Evolutionary conservation across 2,113 vertebrate species (phyloP).

Genomic region (Periophthalmodon schlosseri): DNA sequence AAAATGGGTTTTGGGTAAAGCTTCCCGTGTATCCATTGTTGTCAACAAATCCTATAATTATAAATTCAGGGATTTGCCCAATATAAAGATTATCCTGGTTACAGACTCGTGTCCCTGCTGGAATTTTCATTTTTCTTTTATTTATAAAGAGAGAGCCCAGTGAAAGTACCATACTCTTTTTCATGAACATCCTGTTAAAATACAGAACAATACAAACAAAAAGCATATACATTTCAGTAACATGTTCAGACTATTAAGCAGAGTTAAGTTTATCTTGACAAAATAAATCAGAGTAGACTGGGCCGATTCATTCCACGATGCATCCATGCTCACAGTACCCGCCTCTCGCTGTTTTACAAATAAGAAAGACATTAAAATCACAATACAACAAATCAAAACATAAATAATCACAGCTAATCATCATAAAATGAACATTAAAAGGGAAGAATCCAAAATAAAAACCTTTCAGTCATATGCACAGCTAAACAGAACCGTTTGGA

Average conservation of each 20-base stretch:
- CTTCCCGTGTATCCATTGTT: background rate
- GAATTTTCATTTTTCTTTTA: background rate
- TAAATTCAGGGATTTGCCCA: background rate
- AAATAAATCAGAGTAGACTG: background rate
- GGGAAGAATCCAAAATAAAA: too few species aligned
- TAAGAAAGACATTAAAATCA: too few species aligned
- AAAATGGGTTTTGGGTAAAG: background rate
- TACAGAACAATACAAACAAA: background rate
- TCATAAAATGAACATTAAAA: too few species aligned
- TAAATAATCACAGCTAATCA: too few species aligned
- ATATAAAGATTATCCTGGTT: slow-evolving; percentile 5
- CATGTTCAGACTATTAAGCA: slow-evolving; percentile 7
- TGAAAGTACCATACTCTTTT: too few species aligned
- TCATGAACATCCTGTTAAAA: too few species aligned
- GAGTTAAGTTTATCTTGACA: background rate
- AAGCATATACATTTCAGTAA: slow-evolving; percentile 12
- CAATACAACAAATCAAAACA: too few species aligned
- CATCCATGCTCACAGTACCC: background rate
- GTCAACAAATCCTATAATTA: background rate
- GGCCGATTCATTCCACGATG: background rate
- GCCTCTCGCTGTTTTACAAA: background rate
- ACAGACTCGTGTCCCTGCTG: background rate
- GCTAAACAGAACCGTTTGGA: too few species aligned
- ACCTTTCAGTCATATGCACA: too few species aligned
- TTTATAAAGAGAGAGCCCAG: too few species aligned